phyloP scores from a whole-genome alignment of 1,140 invertebrate genomes.

The Berghia stephanieae region DNA sequence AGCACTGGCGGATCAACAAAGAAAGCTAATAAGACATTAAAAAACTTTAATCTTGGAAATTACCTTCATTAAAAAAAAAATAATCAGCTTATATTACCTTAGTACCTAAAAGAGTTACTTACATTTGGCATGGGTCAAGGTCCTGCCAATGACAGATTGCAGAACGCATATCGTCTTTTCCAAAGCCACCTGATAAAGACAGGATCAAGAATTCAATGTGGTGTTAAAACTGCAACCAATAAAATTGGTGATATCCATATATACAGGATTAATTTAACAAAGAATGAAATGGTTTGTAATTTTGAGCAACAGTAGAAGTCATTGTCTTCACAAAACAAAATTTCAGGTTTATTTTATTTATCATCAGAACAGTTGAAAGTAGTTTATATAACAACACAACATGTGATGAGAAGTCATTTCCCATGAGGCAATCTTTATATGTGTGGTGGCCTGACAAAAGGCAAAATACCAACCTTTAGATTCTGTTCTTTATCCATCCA shows the following conservation, averaged over 20 bases:
- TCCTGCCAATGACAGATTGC: conserved; percentile 49
- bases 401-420: background rate
- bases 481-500: conserved; percentile 80
- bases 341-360: background rate
- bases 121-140: conserved; percentile 42
- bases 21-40: too few relatives aligned
- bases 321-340: background rate
- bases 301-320: background rate
- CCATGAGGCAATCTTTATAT: background rate
- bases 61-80: too few relatives aligned
- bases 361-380: background rate
- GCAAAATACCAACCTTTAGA: conserved; percentile 70
- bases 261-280: background rate
- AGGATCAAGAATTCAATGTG: too few relatives aligned
- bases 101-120: too few relatives aligned
- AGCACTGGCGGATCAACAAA: too few relatives aligned
- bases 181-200: conserved; percentile 45
- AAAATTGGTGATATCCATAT: background rate
- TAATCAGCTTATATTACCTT: too few relatives aligned
- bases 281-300: background rate
- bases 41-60: too few relatives aligned
- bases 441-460: background rate
- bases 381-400: background rate
- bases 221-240: too few relatives aligned
- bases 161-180: conserved; percentile 50